These are phyloP conservation scores for Bambusicola thoracicus DNA, from an alignment of 2,113 vertebrate species.

Conservation along the genomic window DNA sequence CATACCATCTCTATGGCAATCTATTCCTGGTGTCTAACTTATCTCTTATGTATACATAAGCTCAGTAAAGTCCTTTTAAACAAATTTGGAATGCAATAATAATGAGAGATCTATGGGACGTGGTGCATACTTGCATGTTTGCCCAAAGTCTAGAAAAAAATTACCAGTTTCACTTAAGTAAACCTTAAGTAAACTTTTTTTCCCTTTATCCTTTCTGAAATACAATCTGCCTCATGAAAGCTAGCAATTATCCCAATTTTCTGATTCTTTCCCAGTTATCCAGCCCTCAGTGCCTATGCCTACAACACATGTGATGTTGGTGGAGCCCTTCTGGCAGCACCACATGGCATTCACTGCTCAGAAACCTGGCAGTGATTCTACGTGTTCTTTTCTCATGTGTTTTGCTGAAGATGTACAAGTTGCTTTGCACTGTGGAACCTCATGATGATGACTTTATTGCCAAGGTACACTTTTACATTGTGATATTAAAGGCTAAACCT, in stretches of 20 bases:
- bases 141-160: not conserved
- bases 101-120: not conserved
- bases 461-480: not conserved
- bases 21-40: not conserved
- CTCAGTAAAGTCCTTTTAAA: not conserved
- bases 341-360: not conserved
- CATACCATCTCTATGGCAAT: not conserved
- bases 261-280: not conserved
- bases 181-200: not conserved
- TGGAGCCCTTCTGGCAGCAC: not conserved
- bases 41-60: not conserved
- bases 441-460: not conserved
- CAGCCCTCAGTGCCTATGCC: not conserved
- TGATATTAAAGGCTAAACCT: not conserved
- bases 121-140: not conserved
- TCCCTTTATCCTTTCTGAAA: conserved; percentile 10
- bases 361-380: conserved; percentile 9
- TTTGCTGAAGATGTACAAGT: not conserved
- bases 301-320: not conserved
- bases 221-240: conserved; percentile 10
- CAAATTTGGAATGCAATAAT: not conserved
- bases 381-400: not conserved
- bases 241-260: conserved; percentile 20
- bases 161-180: not conserved
- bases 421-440: not conserved